These are phyloP conservation scores for Sinocyclocheilus anshuiensis DNA, from an alignment of 2,113 vertebrate species.

Conservation along the genomic window DNA sequence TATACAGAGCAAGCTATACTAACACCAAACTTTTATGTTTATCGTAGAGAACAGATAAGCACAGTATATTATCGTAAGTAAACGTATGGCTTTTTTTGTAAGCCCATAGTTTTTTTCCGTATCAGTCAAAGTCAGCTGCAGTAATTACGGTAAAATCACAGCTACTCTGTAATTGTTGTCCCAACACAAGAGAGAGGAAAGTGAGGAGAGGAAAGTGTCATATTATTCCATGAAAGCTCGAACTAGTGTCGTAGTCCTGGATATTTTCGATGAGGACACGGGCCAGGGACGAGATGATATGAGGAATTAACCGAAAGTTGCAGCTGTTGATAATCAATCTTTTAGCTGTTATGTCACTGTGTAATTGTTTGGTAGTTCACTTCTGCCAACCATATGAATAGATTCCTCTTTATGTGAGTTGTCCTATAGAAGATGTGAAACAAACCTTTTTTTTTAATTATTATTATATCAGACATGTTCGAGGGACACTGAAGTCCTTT, in stretches of 20 bases:
- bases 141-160: slow-evolving; percentile 16
- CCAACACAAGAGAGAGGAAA: background rate
- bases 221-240: background rate
- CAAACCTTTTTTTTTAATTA: background rate
- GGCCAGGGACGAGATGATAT: too few relatives aligned
- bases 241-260: background rate
- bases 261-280: background rate
- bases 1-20: slow-evolving; percentile 28
- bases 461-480: slow-evolving; percentile 4
- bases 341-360: slow-evolving; percentile 35
- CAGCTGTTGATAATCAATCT: slow-evolving; percentile 34
- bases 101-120: slow-evolving; percentile 35
- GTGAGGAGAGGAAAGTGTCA: background rate
- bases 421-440: slow-evolving; percentile 44
- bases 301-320: slow-evolving; percentile 14
- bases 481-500: slow-evolving; percentile 3
- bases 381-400: background rate
- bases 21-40: slow-evolving; percentile 24
- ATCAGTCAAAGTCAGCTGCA: slow-evolving; percentile 29
- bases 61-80: slow-evolving; percentile 22
- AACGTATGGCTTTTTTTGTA: slow-evolving; percentile 26
- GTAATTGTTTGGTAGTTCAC: slow-evolving; percentile 31
- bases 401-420: slow-evolving; percentile 24
- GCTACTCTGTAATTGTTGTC: slow-evolving; percentile 22
- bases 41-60: slow-evolving; percentile 41